phyloP scores from a whole-genome alignment of 1,140 invertebrate species.

The Bombus affinis region DNA sequence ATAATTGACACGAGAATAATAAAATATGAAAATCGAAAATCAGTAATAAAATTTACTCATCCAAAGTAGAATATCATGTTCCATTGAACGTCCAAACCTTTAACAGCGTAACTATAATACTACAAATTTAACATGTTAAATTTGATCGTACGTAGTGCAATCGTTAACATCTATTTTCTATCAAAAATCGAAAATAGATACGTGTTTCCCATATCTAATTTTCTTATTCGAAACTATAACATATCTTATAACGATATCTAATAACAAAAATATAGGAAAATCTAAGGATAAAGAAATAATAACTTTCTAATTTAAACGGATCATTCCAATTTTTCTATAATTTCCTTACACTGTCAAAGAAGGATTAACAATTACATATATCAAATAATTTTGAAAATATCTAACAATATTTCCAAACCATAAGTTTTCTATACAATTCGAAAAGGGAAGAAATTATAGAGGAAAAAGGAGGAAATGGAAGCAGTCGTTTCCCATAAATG shows the following conservation, averaged over 20 bases:
- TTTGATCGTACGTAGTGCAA: background rate
- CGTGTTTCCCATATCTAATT: background rate
- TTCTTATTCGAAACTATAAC: too few species aligned
- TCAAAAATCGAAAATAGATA: background rate
- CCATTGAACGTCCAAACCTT: too few species aligned
- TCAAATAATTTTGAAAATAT: too few species aligned
- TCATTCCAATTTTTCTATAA: too few species aligned
- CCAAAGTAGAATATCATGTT: too few species aligned
- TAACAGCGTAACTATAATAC: too few species aligned
- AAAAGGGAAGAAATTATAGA: too few species aligned
- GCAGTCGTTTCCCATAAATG: constrained; percentile 31
- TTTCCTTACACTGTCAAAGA: background rate
- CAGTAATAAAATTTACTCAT: too few species aligned
- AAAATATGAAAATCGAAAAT: too few species aligned
- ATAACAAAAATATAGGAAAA: background rate
- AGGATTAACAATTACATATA: background rate
- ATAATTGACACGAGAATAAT: too few species aligned
- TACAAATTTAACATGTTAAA: background rate
- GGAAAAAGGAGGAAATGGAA: background rate
- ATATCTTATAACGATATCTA: background rate
- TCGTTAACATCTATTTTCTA: background rate
- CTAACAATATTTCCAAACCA: background rate
- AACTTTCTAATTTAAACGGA: background rate
- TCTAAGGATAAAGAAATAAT: background rate
- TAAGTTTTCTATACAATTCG: background rate